Evolutionary conservation across 92 coral and sea anemone species (phyloP), one percentile per base, ranked within the genome.

Genomic region (Blastomussa wellsi): DNA sequence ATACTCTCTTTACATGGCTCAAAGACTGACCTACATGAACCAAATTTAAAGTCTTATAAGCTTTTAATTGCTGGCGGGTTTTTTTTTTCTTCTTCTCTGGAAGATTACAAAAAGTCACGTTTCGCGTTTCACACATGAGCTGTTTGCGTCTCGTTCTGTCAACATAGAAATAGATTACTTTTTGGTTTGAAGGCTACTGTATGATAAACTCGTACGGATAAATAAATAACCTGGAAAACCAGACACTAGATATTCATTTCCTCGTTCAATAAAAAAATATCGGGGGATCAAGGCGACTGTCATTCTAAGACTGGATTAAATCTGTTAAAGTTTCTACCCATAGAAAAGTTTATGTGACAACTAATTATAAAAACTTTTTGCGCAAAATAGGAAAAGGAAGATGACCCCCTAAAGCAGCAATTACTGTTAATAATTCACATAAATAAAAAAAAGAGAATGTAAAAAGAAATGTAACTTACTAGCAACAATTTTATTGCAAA

Each of bases 21-120:
- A 33, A 77, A 55, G 81, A 24, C 5, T 55, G 69, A 77, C 69
- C 32, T 77, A 20, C 81, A 3, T 52, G 31, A 36, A 15, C 32
- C 28, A 42, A 74, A 31, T 33, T 33, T 76, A 9, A 28, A 55
- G 44, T 55, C 55, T 20, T 55, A 4, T 33, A 70, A 70, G 75
- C 75, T 19, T 37, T 37, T 70, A 70, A 77, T 77, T 77, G 81
- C 55, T 26, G 3, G n/a, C 31, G 22, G n/a, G n/a, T n/a, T n/a
- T n/a, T 16, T 14, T 77, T 35, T 13, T 14, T 35, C 10, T 57
- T 48, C 38, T 47, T 9, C 2, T 38, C 55, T 15, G 28, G 59
- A 74, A 60, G 81, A 77, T 77, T 77, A 77, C 49, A 17, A 0
- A 32, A 32, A 33, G 66, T 77, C 69, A 77, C 81, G 81, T 36